Conservation (phyloP, 2,113 vertebrate genomes). For the Ifrita kowaldi region DNA sequence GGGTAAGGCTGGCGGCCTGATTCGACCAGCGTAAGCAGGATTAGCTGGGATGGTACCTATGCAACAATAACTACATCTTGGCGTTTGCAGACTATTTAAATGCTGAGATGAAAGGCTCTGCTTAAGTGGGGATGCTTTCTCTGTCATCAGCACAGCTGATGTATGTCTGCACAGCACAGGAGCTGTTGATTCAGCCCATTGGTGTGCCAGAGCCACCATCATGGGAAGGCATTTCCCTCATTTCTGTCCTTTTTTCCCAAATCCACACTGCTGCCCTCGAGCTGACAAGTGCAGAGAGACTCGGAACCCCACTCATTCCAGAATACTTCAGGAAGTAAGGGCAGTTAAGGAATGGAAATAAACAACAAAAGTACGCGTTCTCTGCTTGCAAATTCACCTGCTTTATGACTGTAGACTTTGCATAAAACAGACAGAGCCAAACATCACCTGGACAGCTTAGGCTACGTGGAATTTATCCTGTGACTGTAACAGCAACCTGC, state of each 20-base stretch:
- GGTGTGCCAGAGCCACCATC: not conserved
- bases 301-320: accelerated
- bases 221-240: accelerated
- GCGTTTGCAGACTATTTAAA: not conserved
- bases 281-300: not conserved
- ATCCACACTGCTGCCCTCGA: accelerated
- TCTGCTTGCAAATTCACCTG: not conserved
- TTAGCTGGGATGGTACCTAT: not conserved
- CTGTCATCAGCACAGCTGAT: not conserved
- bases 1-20: not conserved
- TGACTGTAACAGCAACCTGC: not conserved
- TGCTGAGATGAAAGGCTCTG: not conserved
- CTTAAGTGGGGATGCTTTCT: not conserved
- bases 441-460: not conserved
- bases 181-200: not conserved
- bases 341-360: not conserved
- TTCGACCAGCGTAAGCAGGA: accelerated
- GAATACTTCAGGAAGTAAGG: not conserved
- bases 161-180: not conserved
- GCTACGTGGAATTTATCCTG: not conserved
- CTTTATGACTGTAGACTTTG: not conserved
- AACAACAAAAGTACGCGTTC: not conserved
- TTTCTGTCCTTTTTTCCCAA: not conserved
- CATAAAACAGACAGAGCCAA: not conserved
- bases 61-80: not conserved